These are phyloP conservation scores for Bradysia coprophila DNA, from an alignment of 1,140 invertebrate species.

Conservation along the genomic window DNA sequence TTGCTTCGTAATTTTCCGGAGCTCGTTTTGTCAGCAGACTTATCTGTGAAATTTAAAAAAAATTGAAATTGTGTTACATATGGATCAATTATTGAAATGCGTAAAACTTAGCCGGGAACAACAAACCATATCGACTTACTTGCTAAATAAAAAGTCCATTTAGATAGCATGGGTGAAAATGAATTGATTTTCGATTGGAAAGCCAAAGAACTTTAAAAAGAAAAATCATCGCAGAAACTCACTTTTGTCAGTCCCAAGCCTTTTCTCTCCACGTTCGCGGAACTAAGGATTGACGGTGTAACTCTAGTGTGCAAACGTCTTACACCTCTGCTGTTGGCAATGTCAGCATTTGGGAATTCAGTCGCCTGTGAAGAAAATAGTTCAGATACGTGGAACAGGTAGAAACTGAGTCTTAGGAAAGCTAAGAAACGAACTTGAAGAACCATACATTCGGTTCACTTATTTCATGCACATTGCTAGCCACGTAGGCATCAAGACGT, in stretches of 20 bases:
- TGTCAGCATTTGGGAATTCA: conserved; percentile 60
- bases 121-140: conserved; percentile 9
- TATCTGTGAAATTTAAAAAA: conserved; percentile 13
- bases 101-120: conserved; percentile 1
- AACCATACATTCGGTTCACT: too few species aligned
- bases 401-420: too few species aligned
- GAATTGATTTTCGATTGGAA: too few species aligned
- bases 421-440: too few species aligned
- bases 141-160: too few species aligned
- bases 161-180: conserved; percentile 1
- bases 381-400: too few species aligned
- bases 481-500: too few species aligned
- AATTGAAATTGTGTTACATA: neutral
- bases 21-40: conserved; percentile 47
- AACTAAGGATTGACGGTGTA: conserved; percentile 65
- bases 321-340: conserved; percentile 50
- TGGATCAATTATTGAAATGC: neutral
- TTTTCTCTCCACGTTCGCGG: conserved; percentile 72
- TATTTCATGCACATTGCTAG: too few species aligned
- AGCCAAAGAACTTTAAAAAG: too few species aligned
- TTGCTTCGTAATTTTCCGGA: conserved; percentile 57
- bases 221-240: too few species aligned
- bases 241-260: conserved; percentile 81
- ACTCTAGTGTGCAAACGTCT: conserved; percentile 74
- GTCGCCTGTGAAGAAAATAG: conserved; percentile 31